Evolutionary conservation across 2,113 vertebrate genomes (phyloP), one percentile per base, ranked within the genome.

Genomic region (Alectura lathami): DNA sequence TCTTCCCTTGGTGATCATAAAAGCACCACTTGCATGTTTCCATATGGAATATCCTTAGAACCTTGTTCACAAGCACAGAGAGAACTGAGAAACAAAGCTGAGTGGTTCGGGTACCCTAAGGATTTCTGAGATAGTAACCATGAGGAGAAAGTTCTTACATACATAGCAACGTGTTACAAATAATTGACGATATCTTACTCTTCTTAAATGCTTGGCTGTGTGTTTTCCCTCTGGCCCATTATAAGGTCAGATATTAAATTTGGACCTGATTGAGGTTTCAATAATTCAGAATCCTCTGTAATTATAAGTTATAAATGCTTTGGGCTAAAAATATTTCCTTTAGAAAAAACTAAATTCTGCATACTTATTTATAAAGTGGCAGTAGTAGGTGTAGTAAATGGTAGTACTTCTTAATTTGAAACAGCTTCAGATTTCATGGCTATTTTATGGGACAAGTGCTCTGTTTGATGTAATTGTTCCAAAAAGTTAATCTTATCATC

Each of bases 1-100:
- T 96, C 94, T 85, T 97, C 92, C 81, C 94, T 80, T 93, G 94
- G 56, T 86, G 89, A 89, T 90, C 82, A 88, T 97, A 97, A 98
- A 98, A 97, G 97, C 97, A 94, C 76, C 59, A 63, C 88, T 96
- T 91, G 74, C 78, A 83, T 67, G 86, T 94, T 96, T 96, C 86
- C 21, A 80, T 79, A 82, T 83, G 82, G 72, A 93, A 91, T 94
- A 94, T 90, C 62, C 86, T 86, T 76, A 94, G 83, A 97, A 88
- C 40, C 75, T 88, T 85, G 79, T 88, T 89, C 87, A 94, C 66
- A 94, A 93, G 73, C 47, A 74, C 54, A 82, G 76, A 73, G 83
- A 95, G 75, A 88, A 86, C 42, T 38, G 84, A 96, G 91, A 96
- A 79, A 59, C 40, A 95, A 96, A 93, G 47, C 40, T 93, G 82